Evolutionary conservation across 2,888 invertebrate genomes (phyloP).

Genomic region (Mantis religiosa): DNA sequence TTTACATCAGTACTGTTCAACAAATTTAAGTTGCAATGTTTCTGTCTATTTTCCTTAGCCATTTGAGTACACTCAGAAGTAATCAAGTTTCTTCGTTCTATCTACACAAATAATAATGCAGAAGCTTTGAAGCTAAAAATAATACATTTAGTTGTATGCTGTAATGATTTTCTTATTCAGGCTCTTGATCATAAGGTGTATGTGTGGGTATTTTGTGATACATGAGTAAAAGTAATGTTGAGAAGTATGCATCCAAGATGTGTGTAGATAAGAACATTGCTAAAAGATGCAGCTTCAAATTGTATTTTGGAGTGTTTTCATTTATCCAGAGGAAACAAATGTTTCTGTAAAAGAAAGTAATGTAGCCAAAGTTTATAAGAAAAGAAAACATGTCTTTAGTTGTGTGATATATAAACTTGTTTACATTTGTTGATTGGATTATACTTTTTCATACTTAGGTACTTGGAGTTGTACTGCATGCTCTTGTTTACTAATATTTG

Average conservation of each 20-base stretch:
- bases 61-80: neutral
- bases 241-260: neutral
- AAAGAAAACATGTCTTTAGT: neutral
- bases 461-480: neutral
- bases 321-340: neutral
- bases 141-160: neutral
- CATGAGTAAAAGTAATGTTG: neutral
- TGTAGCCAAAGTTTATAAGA: neutral
- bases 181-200: neutral
- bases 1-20: neutral
- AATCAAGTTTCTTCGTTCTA: neutral
- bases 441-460: neutral
- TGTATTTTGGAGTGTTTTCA: neutral
- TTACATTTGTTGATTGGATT: neutral
- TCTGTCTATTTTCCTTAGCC: neutral
- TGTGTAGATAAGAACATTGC: neutral
- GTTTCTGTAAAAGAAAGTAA: neutral
- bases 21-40: neutral
- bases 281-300: neutral
- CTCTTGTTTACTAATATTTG: neutral
- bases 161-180: neutral
- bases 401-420: neutral
- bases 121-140: neutral
- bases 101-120: neutral
- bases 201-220: neutral